Conservation (phyloP, 2,888 invertebrate genomes). For the Ecdyonurus torrentis region DNA sequence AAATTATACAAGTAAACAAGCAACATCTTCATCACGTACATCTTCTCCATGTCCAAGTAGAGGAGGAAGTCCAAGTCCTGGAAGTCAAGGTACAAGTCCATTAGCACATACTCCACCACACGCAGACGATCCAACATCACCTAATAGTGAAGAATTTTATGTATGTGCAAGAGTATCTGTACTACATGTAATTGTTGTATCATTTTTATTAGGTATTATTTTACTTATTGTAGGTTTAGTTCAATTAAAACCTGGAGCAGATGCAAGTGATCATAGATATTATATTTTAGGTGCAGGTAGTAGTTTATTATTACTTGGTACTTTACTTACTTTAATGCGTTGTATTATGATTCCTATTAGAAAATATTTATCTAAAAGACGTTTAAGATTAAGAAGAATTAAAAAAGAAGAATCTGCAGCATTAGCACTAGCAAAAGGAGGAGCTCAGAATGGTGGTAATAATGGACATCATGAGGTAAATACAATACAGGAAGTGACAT, state of each 20-base stretch:
- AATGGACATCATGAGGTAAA: neutral
- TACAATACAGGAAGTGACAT: neutral
- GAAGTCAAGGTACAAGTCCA: slow-evolving; percentile 10
- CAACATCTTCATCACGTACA: slow-evolving; percentile 1
- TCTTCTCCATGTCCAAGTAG: slow-evolving; percentile 8
- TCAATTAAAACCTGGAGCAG: slow-evolving; percentile 57
- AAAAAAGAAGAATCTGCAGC: slow-evolving; percentile 10
- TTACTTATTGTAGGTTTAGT: slow-evolving; percentile 58
- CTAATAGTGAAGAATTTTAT: slow-evolving; percentile 6
- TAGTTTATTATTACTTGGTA: slow-evolving; percentile 41
- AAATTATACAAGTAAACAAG: slow-evolving; percentile 1
- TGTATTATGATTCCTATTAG: slow-evolving; percentile 20
- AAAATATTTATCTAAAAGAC: slow-evolving; percentile 4
- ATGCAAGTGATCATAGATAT: slow-evolving; percentile 50
- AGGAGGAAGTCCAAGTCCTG: slow-evolving; percentile 9
- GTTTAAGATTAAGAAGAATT: slow-evolving; percentile 4
- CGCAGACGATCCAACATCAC: slow-evolving; percentile 1
- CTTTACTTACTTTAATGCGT: slow-evolving; percentile 45
- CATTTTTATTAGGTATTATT: slow-evolving; percentile 53
- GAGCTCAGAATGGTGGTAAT: slow-evolving; percentile 4
- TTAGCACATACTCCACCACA: slow-evolving; percentile 13
- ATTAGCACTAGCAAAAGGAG: slow-evolving; percentile 1
- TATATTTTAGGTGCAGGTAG: slow-evolving; percentile 45
- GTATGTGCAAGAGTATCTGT: slow-evolving; percentile 33
- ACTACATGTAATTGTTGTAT: slow-evolving; percentile 56